Evolutionary conservation across 2,888 invertebrate genomes (phyloP), one percentile per base, ranked within the genome.

Genomic region (Loripinus fragilis): DNA sequence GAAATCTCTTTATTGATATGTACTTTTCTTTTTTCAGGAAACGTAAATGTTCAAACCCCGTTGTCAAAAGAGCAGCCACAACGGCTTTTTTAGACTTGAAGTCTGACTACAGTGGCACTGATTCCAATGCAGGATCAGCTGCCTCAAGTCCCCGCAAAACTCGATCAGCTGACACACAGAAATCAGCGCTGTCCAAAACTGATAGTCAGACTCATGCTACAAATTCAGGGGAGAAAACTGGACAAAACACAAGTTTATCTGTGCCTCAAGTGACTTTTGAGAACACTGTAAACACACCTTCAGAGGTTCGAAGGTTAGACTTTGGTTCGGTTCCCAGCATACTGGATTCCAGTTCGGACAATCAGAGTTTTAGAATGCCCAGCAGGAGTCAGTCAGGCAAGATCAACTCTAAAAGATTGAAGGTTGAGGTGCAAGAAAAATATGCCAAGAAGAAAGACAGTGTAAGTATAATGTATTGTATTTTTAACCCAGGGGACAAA

Each of bases 41-140:
- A 20, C 85, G 90, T 41, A 85, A 79, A 38, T 92, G 92, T 80
- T 48, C 65, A 64, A 82, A 86, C 52, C 92, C 91, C 33, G 64
- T 81, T 2, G 85, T 87, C 48, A 70, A 85, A 38, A 76, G 86
- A 23, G 82, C 80, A 55, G 87, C 88, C 1, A 86, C 86, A 10
- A 82, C 85, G n/a, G 85, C 88, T 20, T 88, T 89, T 66, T 87
- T 89, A 38, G 78, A 82, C 15, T 80, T 84, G 10, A 87, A 89
- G 66, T 25, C 25, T n/a, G 42, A 35, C 0, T 66, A 42, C 45
- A 73, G 68, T 23, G 70, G 74, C 2, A 74, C 71, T 7, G 76
- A 76, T 8, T 76, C 76, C 15, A 76, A 76, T 55, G 65, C 76
- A 10, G 76, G 68, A n/a, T 76, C 76, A 15, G 35, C 71, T 33